Evolutionary conservation across 2,888 invertebrate genomes (phyloP).

Genomic region (Pristionchus exspectatus): DNA sequence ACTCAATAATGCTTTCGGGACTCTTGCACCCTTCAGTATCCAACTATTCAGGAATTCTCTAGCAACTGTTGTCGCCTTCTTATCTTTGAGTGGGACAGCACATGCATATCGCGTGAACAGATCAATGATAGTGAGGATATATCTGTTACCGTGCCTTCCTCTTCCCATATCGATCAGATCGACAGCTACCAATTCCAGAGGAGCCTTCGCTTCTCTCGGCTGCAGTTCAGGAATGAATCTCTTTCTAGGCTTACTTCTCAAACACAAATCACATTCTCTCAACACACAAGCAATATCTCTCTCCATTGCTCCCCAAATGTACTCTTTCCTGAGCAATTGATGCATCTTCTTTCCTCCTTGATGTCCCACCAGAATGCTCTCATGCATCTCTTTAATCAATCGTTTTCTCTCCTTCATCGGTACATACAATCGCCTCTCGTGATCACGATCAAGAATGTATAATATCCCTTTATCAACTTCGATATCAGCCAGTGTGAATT

Average conservation of each 20-base stretch:
- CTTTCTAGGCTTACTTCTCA: background rate
- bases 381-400: background rate
- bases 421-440: background rate
- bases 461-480: background rate
- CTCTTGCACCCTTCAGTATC: background rate
- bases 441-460: background rate
- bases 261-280: background rate
- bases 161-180: slow-evolving; percentile 2
- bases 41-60: background rate
- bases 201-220: background rate
- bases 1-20: background rate
- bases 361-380: background rate
- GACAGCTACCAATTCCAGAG: background rate
- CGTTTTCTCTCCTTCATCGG: background rate
- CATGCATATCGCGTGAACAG: background rate
- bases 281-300: background rate
- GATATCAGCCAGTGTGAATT: background rate
- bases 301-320: background rate
- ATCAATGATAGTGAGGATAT: slow-evolving; percentile 20
- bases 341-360: background rate
- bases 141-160: background rate
- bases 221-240: background rate
- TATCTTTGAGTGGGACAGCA: background rate
- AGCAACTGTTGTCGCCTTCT: background rate
- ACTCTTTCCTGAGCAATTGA: background rate